Evolutionary conservation across 2,888 invertebrate genomes (phyloP).

Genomic region (Sisyra terminalis): DNA sequence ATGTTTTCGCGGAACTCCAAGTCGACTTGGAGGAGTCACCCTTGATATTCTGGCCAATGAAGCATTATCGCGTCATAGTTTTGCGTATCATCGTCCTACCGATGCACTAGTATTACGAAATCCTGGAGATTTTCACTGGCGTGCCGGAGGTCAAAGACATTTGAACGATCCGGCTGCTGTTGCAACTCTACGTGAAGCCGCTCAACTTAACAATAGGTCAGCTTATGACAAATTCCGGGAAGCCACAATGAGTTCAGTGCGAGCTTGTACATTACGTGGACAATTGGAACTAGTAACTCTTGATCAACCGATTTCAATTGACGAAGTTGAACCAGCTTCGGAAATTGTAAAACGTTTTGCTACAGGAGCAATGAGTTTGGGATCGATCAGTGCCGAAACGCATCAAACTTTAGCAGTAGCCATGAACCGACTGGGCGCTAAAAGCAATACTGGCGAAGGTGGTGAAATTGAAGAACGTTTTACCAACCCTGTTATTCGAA

Average conservation of each 20-base stretch:
- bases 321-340: conserved; percentile 82
- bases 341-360: conserved; percentile 92
- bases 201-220: conserved; percentile 18
- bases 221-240: conserved; percentile 79
- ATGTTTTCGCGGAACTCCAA: conserved; percentile 70
- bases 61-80: conserved; percentile 61
- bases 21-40: conserved; percentile 71
- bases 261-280: conserved; percentile 79
- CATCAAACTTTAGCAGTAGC: conserved; percentile 90
- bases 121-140: conserved; percentile 93
- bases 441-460: conserved; percentile 98
- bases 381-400: conserved; percentile 88
- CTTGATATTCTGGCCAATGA: conserved; percentile 80
- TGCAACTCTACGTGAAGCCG: conserved; percentile 19
- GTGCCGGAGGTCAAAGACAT: conserved; percentile 93
- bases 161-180: conserved; percentile 77
- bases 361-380: conserved; percentile 44
- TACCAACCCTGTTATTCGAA: conserved; percentile 57
- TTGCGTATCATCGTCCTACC: conserved; percentile 50
- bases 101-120: conserved; percentile 58
- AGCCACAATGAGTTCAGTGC: conserved; percentile 71
- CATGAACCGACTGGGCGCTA: conserved; percentile 83
- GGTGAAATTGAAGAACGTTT: conserved; percentile 74
- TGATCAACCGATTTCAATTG: conserved; percentile 63
- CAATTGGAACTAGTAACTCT: conserved; percentile 74